Base-by-base conservation (phyloP, 2,113 vertebrate genomes). In the Felis chaus region DNA sequence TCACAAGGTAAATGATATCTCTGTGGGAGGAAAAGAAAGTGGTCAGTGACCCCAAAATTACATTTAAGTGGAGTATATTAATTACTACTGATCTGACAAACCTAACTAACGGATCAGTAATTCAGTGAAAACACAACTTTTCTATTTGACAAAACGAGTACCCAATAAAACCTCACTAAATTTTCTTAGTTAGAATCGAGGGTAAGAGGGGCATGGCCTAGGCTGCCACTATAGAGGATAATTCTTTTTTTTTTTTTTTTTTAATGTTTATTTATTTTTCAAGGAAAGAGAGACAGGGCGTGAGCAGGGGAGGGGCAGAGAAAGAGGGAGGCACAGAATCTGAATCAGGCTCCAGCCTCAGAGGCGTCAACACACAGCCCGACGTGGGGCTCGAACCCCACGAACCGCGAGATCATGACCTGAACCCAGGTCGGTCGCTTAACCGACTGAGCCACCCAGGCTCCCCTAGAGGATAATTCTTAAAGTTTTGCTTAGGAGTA, bases 1-100 rank as follows among this genome's bases (percentile, higher is more conserved):
- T 98, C 94, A 98, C 99, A 86, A 98, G 95, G 95, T 55, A 50
- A 86, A 97, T 36, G 0, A 98, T 98, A 5, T 97, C 97, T 96
- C 99, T 99, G 98, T 96, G 27, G 80, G 89, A 48, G 53, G 45
- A 79, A 97, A 97, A 95, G 88, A 97, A 68, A 48, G 36, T 16
- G 74, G 50, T 94, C 63, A 95, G 29, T 23, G 57, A 41, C 19
- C 27, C 3, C 1, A 39, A 57, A 61, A 31, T n/a, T 15, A 23
- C 14, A 16, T 5, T 21, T 61, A 3, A n/a, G 36, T 2, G 36
- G 15, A 21, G 8, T 23, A 19, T 48, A 13, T 36, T 21, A 23
- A 55, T 66, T 23, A 29, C 18, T n/a, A 31, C 0, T 11, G 36
- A 36, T 9, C 68, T 80, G n/a, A 73, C 14, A 36, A 27, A 50